Base-by-base conservation (phyloP, 2,888 invertebrate genomes). In the Ptychoptera contaminata region DNA sequence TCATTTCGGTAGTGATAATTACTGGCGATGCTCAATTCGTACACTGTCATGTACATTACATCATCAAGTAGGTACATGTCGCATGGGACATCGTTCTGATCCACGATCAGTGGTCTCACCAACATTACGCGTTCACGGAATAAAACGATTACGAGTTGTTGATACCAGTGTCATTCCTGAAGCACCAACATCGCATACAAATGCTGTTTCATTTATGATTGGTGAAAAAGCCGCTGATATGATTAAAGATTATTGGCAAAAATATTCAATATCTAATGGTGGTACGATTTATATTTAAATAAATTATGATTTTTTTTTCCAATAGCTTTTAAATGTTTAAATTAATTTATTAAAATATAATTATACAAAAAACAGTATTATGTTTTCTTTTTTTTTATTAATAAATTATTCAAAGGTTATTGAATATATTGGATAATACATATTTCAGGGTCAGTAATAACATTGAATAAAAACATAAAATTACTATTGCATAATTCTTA, bases 11-110 rank as follows among this genome's bases (percentile, higher is more conserved):
- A 67, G 72, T 1, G 79, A 79, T 48, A 70, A 69, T 29, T 82
- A 80, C 56, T 79, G 80, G 78, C 73, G 72, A 51, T 82, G 82
- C 56, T 73, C 75, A 1, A 58, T 74, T 16, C 67, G 73, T 10
- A 71, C 69, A 12, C 63, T 73, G 32, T 71, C 76, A 0, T 67
- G 69, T 14, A 74, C 76, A 52, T 58, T 65, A 54, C 62, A 67
- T 48, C 67, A 69, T 48, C 68, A 68, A 52, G 59, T 68, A 2
- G 67, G 68, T 1, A 68, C 67, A 0, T 60, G 61, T 44, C 68
- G 66, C 54, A 71, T 70, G 70, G 69, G 68, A 0, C 61, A 65
- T 0, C 44, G 47, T 29, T 52, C 47, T 2, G 67, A 69, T 51
- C 56, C 59, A 1, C 56, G 55, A 2, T 63, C 67, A 2, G 71